Evolutionary conservation across 2,888 invertebrate species (phyloP), one percentile per base, ranked within the genome.

Genomic region (Meganola albula): DNA sequence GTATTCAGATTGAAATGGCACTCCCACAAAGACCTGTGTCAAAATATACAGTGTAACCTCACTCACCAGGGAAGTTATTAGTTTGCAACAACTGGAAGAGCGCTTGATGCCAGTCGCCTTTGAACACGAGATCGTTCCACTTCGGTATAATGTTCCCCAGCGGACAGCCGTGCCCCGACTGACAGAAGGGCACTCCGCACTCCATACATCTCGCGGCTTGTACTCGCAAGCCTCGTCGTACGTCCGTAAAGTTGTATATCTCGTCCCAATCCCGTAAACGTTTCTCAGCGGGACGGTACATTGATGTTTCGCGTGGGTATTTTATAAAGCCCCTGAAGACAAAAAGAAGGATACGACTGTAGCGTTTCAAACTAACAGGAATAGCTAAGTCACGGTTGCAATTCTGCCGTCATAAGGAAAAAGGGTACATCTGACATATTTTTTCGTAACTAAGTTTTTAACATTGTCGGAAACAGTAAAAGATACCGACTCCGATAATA

Each of bases 121-220:
- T 90, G 87, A 94, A 99, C n/a, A 99, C 90, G 10, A 99, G 90
- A 67, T 98, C 96, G 79, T 99, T 99, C 98, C 98, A 99, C 84
- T 98, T 98, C 31, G 99, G 99, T 50, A 99, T 97, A 53, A 99
- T 97, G 77, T 99, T 99, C 16, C 98, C 98, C 21, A 99, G 89
- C 1, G 99, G 99, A 69, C 99, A 99, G 27, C 99, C 99, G 71
- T 98, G 95, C 4, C 38, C 89, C 20, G 62, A 57, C 71, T 79
- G 79, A 20, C 99, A 99, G 87, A 99, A 97, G 24, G 99, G 80
- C 95, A 99, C 97, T 12, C 99, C 99, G 75, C 99, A 99, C 65
- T 99, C 99, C 99, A 99, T 99, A 69, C 99, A 99, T 24, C 97
- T 89, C 0, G 98, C 97, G 1, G 98, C 97, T 72, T 98, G 98